Evolutionary conservation across 2,888 invertebrate genomes (phyloP).

Genomic region (Erebia palarica): DNA sequence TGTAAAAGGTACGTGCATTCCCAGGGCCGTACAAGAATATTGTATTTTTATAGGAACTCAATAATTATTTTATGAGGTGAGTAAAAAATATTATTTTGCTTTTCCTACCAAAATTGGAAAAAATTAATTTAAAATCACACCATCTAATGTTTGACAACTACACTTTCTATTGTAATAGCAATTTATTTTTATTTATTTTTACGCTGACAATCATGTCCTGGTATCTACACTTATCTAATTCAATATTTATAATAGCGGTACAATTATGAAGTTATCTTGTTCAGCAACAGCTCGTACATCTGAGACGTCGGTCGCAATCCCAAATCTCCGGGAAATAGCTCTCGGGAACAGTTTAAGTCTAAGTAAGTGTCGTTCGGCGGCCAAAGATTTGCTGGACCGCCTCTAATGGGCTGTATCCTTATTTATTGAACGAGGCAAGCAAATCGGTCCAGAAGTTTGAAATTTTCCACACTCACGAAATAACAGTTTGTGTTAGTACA

Average conservation of each 20-base stretch:
- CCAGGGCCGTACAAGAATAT: too few relatives aligned
- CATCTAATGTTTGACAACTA: too few relatives aligned
- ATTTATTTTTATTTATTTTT: too few relatives aligned
- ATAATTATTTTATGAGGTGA: too few relatives aligned
- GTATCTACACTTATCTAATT: background rate
- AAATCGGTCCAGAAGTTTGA: constrained; percentile 64
- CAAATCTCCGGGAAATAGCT: constrained; percentile 78
- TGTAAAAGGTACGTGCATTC: too few relatives aligned
- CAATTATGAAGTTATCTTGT: constrained; percentile 30
- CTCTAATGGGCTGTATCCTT: constrained; percentile 81
- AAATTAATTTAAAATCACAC: too few relatives aligned
- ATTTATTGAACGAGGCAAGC: constrained; percentile 75
- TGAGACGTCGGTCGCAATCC: constrained; percentile 73
- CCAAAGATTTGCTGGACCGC: constrained; percentile 81
- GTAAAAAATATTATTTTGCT: too few relatives aligned
- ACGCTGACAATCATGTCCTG: background rate
- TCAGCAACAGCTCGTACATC: constrained; percentile 49
- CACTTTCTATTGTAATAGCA: too few relatives aligned
- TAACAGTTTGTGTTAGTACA: background rate
- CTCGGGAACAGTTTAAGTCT: constrained; percentile 78
- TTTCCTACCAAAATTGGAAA: too few relatives aligned
- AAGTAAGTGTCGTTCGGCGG: constrained; percentile 82
- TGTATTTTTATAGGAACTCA: too few relatives aligned
- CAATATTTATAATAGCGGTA: background rate
- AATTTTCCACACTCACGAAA: constrained; percentile 53